Evolutionary conservation across 2,888 invertebrate species (phyloP).

Genomic region (Branchipolynoe longqiensis): DNA sequence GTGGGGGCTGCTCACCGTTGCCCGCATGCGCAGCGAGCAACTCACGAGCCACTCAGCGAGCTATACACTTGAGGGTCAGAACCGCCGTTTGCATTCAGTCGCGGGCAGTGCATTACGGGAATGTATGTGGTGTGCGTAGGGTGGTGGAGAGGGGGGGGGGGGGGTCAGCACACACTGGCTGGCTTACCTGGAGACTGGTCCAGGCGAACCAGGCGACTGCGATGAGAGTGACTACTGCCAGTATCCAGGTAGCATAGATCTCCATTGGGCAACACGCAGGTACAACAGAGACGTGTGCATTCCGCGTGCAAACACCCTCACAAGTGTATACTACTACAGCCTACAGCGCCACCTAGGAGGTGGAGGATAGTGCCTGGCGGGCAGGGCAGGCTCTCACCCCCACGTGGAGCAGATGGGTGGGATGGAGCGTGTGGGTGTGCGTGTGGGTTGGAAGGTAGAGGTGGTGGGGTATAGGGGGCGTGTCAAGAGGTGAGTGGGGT

Average conservation of each 20-base stretch:
- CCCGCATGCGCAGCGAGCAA: no score
- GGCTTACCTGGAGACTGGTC: slow-evolving; percentile 34
- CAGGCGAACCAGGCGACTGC: background rate
- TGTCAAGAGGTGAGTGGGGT: background rate
- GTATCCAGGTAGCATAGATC: background rate
- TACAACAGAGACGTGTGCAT: background rate
- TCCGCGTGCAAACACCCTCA: no score
- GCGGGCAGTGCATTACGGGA: no score
- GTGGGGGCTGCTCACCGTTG: no score
- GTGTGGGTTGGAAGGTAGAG: background rate
- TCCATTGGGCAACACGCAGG: slow-evolving; percentile 12
- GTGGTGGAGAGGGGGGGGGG: no score
- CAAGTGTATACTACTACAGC: slow-evolving; percentile 17
- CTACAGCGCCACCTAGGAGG: slow-evolving; percentile 10
- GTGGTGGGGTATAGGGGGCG: background rate
- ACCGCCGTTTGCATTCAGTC: no score
- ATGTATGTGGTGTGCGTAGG: no score
- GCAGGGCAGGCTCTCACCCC: background rate
- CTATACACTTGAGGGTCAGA: no score
- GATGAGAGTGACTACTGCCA: background rate
- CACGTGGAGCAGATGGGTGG: background rate
- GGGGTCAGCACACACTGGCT: no score
- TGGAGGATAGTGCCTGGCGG: no score
- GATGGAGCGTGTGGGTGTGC: background rate
- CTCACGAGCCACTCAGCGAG: no score